Evolutionary conservation across 2,113 vertebrate genomes (phyloP).

Genomic region (Antennarius striatus): DNA sequence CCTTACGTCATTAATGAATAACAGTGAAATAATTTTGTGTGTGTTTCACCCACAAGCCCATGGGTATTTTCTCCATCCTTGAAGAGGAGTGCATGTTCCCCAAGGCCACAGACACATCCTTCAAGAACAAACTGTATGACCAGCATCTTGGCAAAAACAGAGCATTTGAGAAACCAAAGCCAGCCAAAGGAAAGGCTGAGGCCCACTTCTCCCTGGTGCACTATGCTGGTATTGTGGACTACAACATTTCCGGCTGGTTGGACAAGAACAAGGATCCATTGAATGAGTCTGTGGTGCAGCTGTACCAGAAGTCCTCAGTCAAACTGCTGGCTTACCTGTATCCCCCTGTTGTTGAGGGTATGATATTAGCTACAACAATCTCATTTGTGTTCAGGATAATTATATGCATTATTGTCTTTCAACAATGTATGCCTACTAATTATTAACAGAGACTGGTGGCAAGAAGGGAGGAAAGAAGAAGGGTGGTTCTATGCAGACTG

Average conservation of each 20-base stretch:
- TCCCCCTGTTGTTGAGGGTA: constrained; percentile 62
- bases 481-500: constrained; percentile 71
- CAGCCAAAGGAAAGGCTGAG: constrained; percentile 84
- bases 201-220: constrained; percentile 89
- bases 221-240: constrained; percentile 89
- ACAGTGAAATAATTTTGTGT: neutral
- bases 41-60: constrained; percentile 64
- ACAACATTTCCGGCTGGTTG: constrained; percentile 78
- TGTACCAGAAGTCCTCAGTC: constrained; percentile 71
- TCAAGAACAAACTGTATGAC: constrained; percentile 74
- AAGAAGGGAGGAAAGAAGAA: constrained; percentile 72
- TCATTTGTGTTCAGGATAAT: neutral
- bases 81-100: constrained; percentile 84
- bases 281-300: constrained; percentile 71
- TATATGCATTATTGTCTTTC: neutral
- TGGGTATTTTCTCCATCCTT: constrained; percentile 84
- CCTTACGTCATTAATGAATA: neutral
- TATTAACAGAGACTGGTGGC: neutral
- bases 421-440: neutral
- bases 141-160: constrained; percentile 69
- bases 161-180: constrained; percentile 87
- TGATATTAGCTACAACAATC: no score
- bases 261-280: constrained; percentile 74
- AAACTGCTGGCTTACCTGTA: constrained; percentile 62
- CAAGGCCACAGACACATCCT: constrained; percentile 71